A percentile compares a stretch with the other conserved stretches of the same genome.
These are phyloP conservation scores for Leptogaster cylindrica DNA, from an alignment of 2,888 invertebrate genomes.

Conservation along the genomic window DNA sequence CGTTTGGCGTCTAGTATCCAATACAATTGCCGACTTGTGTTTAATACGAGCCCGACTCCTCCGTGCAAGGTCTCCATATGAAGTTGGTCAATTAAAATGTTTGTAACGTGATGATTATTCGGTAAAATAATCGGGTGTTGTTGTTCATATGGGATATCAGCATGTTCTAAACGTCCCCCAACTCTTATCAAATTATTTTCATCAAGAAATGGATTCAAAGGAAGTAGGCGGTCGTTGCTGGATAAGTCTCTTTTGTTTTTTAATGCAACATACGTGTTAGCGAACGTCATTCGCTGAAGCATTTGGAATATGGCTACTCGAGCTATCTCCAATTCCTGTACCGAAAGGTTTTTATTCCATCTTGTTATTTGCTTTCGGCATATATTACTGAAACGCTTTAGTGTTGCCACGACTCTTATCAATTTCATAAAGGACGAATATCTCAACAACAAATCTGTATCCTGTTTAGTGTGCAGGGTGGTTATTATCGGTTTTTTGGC, in stretches of 20 bases:
- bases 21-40: conserved; percentile 31
- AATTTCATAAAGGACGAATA: too few species aligned
- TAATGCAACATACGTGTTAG: conserved; percentile 27
- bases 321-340: background rate
- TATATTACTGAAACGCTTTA: too few species aligned
- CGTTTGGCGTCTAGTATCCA: conserved; percentile 41
- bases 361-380: too few species aligned
- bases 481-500: too few species aligned
- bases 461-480: too few species aligned
- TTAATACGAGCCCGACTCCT: conserved; percentile 49
- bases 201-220: conserved; percentile 44
- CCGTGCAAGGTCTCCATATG: conserved; percentile 52
- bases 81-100: conserved; percentile 22
- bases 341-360: background rate
- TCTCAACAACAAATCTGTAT: too few species aligned
- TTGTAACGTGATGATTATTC: conserved; percentile 34
- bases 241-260: background rate
- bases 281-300: background rate
- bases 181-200: conserved; percentile 41
- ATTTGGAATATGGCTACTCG: background rate
- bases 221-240: conserved; percentile 35
- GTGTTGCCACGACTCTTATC: too few species aligned
- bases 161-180: conserved; percentile 44
- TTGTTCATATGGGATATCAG: conserved; percentile 32
- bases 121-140: conserved; percentile 45